phyloP scores from a whole-genome alignment of 2,888 invertebrate species.

The Rotaria magnacalcarata region DNA sequence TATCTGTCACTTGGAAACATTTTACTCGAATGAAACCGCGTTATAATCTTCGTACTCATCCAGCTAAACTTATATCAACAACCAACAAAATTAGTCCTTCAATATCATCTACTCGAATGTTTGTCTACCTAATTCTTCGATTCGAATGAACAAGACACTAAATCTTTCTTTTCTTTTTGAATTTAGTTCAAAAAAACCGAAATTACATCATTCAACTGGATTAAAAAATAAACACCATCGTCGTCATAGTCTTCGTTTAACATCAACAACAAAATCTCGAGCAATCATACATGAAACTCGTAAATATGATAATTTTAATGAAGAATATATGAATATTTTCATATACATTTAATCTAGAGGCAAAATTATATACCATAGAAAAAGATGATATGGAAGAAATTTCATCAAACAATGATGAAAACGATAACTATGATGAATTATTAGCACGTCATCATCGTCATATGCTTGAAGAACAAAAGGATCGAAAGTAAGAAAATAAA shows the following conservation, averaged over 20 bases:
- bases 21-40: neutral
- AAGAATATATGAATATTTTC: neutral
- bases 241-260: neutral
- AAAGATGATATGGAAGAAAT: neutral
- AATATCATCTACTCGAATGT: neutral
- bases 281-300: neutral
- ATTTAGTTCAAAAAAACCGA: neutral
- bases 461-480: slow-evolving; percentile 36
- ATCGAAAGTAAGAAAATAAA: neutral
- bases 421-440: neutral
- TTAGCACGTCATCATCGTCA: neutral
- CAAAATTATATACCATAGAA: neutral
- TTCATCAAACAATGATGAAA: neutral
- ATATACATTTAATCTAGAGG: neutral
- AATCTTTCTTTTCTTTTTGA: too few relatives aligned
- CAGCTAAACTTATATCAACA: neutral
- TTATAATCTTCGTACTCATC: neutral
- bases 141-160: neutral
- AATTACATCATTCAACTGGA: neutral
- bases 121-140: too few relatives aligned
- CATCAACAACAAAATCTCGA: neutral
- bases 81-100: neutral
- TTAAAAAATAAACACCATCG: neutral
- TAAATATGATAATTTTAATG: neutral
- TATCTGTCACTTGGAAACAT: neutral